Conservation (phyloP, 2,113 vertebrate genomes). For the Pogona vitticeps region DNA sequence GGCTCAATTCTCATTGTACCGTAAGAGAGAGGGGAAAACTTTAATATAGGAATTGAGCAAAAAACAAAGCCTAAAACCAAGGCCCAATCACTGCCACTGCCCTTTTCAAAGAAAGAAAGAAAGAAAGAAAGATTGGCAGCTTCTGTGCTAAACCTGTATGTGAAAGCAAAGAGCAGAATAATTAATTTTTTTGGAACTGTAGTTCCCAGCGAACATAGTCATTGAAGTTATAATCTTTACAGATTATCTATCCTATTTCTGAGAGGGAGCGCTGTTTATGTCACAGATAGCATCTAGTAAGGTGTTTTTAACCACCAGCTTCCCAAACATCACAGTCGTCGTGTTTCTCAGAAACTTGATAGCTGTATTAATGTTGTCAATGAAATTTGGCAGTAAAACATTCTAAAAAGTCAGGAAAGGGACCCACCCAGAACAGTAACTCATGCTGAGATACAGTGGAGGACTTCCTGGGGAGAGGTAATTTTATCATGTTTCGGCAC, state of each 20-base stretch:
- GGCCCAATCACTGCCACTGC: background rate
- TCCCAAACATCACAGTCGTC: background rate
- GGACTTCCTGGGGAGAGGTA: background rate
- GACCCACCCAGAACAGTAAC: background rate
- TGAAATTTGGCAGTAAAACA: too few species aligned
- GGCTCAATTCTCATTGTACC: background rate
- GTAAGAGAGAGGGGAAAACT: background rate
- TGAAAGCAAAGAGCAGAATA: background rate
- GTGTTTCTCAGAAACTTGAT: background rate
- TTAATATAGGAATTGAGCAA: background rate
- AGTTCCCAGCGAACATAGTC: background rate
- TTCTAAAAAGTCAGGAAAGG: background rate
- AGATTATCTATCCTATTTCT: background rate
- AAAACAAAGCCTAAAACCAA: background rate
- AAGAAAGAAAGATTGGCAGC: background rate
- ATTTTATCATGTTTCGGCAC: background rate
- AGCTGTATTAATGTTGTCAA: too few species aligned
- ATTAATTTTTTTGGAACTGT: background rate
- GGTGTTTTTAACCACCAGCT: background rate
- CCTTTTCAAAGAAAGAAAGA: background rate
- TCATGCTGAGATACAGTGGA: background rate
- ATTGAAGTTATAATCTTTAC: background rate
- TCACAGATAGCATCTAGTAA: background rate
- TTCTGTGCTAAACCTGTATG: background rate
- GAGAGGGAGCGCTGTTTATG: background rate